phyloP scores from a whole-genome alignment of 2,888 invertebrate genomes.

The Lepeophtheirus nordmannii region DNA sequence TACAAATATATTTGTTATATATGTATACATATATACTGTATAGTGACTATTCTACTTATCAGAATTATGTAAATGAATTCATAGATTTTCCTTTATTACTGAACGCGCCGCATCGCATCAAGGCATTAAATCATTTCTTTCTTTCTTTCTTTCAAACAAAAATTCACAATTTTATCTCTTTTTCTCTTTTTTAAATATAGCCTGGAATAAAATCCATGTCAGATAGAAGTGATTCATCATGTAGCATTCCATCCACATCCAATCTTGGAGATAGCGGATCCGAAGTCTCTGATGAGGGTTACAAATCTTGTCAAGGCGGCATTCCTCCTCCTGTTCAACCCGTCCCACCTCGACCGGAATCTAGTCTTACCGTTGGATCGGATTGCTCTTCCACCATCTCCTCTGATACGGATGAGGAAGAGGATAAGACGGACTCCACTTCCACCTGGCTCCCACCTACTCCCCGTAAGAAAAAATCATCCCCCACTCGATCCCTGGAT shows the following conservation, averaged over 20 bases:
- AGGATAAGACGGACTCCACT: background rate
- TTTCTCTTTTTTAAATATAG: background rate
- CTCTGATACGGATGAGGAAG: slow-evolving; percentile 23
- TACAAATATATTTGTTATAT: no score
- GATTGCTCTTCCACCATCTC: slow-evolving; percentile 25
- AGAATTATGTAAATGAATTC: no score
- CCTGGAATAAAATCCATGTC: slow-evolving; percentile 3
- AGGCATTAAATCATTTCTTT: no score
- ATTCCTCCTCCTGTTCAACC: slow-evolving; percentile 24
- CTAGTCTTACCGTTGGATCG: slow-evolving; percentile 31
- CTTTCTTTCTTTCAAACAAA: no score
- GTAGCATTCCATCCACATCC: slow-evolving; percentile 39
- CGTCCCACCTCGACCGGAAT: slow-evolving; percentile 31
- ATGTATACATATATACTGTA: no score
- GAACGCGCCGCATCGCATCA: no score
- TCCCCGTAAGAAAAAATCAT: background rate
- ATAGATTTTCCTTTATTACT: no score
- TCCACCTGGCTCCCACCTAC: background rate
- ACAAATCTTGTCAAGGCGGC: slow-evolving; percentile 30
- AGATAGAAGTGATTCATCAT: background rate
- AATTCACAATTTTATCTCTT: background rate
- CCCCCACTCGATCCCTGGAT: background rate
- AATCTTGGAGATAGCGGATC: slow-evolving; percentile 35
- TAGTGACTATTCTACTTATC: no score
- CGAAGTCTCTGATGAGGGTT: slow-evolving; percentile 33